phyloP scores from a whole-genome alignment of 2,888 invertebrate species.

The Nephrocerus scutellatus region DNA sequence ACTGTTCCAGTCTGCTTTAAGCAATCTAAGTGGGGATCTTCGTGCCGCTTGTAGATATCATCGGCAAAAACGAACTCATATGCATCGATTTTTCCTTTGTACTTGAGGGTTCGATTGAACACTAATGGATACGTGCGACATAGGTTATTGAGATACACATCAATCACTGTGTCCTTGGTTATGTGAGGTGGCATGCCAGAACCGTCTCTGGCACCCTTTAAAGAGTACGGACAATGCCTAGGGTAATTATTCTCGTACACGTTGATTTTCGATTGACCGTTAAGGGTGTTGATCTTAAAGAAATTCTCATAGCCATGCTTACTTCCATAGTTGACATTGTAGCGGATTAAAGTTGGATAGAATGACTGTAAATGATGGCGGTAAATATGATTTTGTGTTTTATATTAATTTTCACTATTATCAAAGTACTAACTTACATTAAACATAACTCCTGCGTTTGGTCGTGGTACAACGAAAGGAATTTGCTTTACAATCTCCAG shows the following conservation, averaged over 20 bases:
- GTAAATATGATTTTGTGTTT: no score
- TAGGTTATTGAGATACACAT: constrained; percentile 13
- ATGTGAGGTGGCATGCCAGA: constrained; percentile 19
- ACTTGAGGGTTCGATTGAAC: constrained; percentile 14
- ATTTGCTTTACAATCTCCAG: constrained; percentile 51
- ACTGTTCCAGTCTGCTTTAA: constrained; percentile 31
- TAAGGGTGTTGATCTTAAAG: constrained; percentile 23
- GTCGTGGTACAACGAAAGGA: constrained; percentile 45
- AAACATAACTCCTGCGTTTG: constrained; percentile 58
- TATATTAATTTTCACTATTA: no score
- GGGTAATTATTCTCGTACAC: constrained; percentile 10
- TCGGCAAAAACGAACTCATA: constrained; percentile 14
- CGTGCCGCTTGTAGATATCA: constrained; percentile 12
- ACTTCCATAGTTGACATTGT: constrained; percentile 21
- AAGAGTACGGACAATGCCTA: constrained; percentile 17
- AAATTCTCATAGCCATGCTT: constrained; percentile 22
- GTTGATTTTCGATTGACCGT: constrained; percentile 13
- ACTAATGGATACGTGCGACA: constrained; percentile 19
- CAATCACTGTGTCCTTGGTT: constrained; percentile 12
- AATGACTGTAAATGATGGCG: constrained; percentile 15
- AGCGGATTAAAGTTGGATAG: constrained; percentile 14
- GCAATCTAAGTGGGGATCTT: constrained; percentile 16
- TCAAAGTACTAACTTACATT: constrained; percentile 51
- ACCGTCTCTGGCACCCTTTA: constrained; percentile 21
- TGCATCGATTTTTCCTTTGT: constrained; percentile 8